Evolutionary conservation across 2,888 invertebrate genomes (phyloP).

Genomic region (Orchesella flavescens): DNA sequence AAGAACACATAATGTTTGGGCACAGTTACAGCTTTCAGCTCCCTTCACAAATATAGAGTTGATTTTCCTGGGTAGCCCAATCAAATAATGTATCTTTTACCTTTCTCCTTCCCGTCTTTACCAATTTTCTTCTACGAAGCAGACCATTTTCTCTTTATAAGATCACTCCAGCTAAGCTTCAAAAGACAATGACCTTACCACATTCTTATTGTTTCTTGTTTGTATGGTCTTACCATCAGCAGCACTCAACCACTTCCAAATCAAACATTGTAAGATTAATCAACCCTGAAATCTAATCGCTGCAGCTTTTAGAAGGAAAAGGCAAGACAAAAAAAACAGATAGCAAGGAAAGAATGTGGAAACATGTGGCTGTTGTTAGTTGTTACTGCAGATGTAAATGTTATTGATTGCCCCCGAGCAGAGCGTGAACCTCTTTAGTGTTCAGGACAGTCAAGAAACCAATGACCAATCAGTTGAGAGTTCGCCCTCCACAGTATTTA

Average conservation of each 20-base stretch:
- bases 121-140: no score
- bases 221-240: background rate
- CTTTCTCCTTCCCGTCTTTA: no score
- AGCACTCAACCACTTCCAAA: constrained; percentile 7
- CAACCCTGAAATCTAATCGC: constrained; percentile 61
- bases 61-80: no score
- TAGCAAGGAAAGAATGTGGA: background rate
- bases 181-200: constrained; percentile 18
- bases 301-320: constrained; percentile 23
- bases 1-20: no score
- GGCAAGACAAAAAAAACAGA: constrained; percentile 6
- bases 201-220: background rate
- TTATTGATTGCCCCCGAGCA: constrained; percentile 20
- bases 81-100: no score
- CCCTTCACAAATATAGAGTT: no score
- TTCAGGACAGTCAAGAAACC: constrained; percentile 3
- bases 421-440: background rate
- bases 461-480: constrained; percentile 48
- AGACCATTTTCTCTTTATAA: background rate
- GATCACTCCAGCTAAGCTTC: constrained; percentile 26
- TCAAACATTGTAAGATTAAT: constrained; percentile 56
- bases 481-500: constrained; percentile 7
- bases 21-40: no score
- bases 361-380: no score
- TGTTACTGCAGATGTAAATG: no score